phyloP scores from a whole-genome alignment of 2,797 vertebrate species.

The Rhinella marina region DNA sequence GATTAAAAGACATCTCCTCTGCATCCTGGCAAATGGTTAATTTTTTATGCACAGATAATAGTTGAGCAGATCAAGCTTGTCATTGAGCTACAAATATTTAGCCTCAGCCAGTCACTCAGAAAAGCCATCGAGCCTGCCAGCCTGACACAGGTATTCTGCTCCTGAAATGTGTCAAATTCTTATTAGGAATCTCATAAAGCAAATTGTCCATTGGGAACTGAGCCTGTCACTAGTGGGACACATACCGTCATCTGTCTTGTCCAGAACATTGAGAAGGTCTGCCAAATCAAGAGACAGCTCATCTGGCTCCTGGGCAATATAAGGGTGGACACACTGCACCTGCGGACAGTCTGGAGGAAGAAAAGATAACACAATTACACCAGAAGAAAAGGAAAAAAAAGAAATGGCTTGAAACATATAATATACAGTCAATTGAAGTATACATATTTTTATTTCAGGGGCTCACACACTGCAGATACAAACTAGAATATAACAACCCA shows the following conservation, averaged over 20 bases:
- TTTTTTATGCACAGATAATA: slow-evolving; percentile 34
- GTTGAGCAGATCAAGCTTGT: slow-evolving; percentile 27
- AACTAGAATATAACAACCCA: background rate
- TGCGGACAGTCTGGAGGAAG: slow-evolving; percentile 86
- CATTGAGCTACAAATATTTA: slow-evolving; percentile 27
- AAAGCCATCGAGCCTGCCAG: background rate
- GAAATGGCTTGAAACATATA: too few species aligned
- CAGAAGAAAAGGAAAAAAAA: background rate
- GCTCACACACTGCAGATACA: background rate
- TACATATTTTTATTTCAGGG: background rate
- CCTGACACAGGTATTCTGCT: slow-evolving; percentile 27
- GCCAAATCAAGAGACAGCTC: slow-evolving; percentile 94
- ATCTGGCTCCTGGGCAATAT: slow-evolving; percentile 90
- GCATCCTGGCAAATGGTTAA: slow-evolving; percentile 2
- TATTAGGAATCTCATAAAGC: background rate
- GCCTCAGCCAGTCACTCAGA: background rate
- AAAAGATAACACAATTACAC: background rate
- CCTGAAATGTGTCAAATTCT: slow-evolving; percentile 31
- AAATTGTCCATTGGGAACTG: background rate
- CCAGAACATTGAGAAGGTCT: slow-evolving; percentile 89
- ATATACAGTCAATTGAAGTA: too few species aligned
- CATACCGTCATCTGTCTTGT: slow-evolving; percentile 89
- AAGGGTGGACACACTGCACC: slow-evolving; percentile 95
- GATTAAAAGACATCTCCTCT: background rate
- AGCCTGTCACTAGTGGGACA: background rate